Evolutionary conservation across 2,797 vertebrate genomes (phyloP), one percentile per base, ranked within the genome.

Genomic region (Diplodus puntazzo): DNA sequence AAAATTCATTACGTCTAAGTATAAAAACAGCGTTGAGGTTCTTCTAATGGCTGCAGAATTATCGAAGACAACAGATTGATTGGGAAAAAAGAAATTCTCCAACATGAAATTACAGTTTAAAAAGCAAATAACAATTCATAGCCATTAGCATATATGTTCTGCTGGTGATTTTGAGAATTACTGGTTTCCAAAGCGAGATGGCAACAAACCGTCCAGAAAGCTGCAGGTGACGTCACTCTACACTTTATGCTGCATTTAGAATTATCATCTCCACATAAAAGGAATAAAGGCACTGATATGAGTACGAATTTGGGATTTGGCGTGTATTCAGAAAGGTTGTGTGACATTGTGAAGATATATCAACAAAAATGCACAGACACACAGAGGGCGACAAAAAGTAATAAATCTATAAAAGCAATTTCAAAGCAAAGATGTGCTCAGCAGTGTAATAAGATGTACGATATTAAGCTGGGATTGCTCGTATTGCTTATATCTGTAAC

Each of bases 401-500:
- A 91, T 88, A 69, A 87, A 90, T 79, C 72, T 57, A 85, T 73
- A 69, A 82, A 90, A 90, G 79, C 73, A 69, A 76, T 79, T 85
- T 78, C 59, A 76, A 79, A 63, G 63, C 68, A 85, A 68, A 67
- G 69, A 70, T 82, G 62, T 79, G 77, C 49, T 77, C 73, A 79
- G 66, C 61, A 74, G 52, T 76, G 75, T 84, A 90, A 92, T 89
- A 88, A 87, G 82, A 83, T 80, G 77, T 82, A 73, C 74, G 84
- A 89, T 91, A 93, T 91, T 91, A 85, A 87, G 73, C 79, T 87
- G 85, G 86, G 89, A 89, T 87, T 62, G 87, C 77, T 87, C 74
- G 71, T 87, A 80, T 81, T 87, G 87, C 88, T 82, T 78, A 63
- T 65, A 65, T 86, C 75, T 3, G 5, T 43, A 63, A 79, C 30